Base-by-base conservation (phyloP, 2,797 vertebrate species). In the Coregonus ussuriensis region DNA sequence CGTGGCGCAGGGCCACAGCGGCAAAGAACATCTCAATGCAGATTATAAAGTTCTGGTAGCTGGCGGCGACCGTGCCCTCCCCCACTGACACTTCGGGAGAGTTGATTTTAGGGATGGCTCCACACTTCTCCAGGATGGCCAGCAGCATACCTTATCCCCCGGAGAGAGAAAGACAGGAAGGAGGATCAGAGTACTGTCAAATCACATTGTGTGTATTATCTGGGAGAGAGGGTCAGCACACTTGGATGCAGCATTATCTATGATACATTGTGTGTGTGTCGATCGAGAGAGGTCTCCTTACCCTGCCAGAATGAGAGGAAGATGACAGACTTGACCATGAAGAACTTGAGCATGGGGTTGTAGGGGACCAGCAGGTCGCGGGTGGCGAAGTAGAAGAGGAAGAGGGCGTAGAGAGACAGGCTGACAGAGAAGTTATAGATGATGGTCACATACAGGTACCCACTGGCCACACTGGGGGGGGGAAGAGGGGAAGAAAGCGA, bases 1-100 rank as follows among this genome's bases (percentile, higher is more conserved):
- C 98, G 0, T 99, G 96, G 71, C 98, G 96, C 80, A 99, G 89
- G 16, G 98, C 98, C 0, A 99, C 84, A 1, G 98, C 96, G 0
- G 98, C 98, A 4, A 99, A 99, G 93, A 99, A 99, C 98, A 99
- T 99, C 93, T 99, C 98, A 47, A 99, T 95, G 1, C 98, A 99
- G 89, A 99, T 97, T 89, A 99, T 99, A 91, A 99, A 99, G 94
- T 99, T 99, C 88, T 99, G 98, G 89, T 99, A 99, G 3, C 97
- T 98, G 0, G 98, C 98, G 0, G 98, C 98, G 47, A 99, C 98
- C 0, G 98, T 99, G 82, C 98, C 97, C 87, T 99, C 97, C 0
- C 97, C 98, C 80, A 99, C 97, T 0, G 96, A 97, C 82, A 99
- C 95, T 0, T 88, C 92, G 5, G 95, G 94, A 0, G 97, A 97